Percentiles rank a stretch among this genome's conserved stretches.
Conservation (phyloP, 2,113 vertebrate genomes). For the Probosciger aterrimus region DNA sequence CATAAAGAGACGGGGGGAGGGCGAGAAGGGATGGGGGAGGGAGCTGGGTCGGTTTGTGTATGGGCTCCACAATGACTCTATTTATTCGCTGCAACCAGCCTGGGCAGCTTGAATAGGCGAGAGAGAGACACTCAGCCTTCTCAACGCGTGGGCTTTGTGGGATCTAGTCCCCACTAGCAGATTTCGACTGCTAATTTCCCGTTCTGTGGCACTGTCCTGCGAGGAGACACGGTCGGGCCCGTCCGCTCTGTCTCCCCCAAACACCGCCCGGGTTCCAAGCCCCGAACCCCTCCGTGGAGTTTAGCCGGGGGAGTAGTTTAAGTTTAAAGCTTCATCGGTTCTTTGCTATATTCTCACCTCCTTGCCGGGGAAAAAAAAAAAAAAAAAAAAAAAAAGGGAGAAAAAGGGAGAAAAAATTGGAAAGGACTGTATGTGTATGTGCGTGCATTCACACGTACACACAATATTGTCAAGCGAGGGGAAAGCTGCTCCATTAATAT, state of each 20-base stretch:
- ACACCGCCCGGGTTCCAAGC: background rate
- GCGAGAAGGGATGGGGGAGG: slow-evolving; percentile 49
- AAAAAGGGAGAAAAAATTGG: background rate
- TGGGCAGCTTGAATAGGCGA: slow-evolving; percentile 62
- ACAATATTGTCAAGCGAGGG: background rate
- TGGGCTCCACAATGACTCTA: slow-evolving; percentile 71
- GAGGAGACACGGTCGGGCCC: background rate
- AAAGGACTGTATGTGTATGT: background rate
- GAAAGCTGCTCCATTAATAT: background rate
- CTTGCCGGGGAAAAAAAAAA: background rate
- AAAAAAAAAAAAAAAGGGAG: too few species aligned
- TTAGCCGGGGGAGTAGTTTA: background rate
- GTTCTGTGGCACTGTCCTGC: background rate
- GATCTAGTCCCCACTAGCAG: slow-evolving; percentile 42
- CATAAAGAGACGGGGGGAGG: slow-evolving; percentile 65
- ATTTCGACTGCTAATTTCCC: slow-evolving; percentile 40
- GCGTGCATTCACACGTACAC: background rate
- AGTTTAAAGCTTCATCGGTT: background rate
- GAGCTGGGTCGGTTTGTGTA: slow-evolving; percentile 58
- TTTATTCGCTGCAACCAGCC: slow-evolving; percentile 70
- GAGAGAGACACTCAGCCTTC: slow-evolving; percentile 54
- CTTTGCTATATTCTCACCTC: background rate
- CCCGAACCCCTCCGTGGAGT: accelerated
- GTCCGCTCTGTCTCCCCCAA: background rate
- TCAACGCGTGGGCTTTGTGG: slow-evolving; percentile 62